Conservation (phyloP, 2,113 vertebrate genomes). For the Platysternon megacephalum region DNA sequence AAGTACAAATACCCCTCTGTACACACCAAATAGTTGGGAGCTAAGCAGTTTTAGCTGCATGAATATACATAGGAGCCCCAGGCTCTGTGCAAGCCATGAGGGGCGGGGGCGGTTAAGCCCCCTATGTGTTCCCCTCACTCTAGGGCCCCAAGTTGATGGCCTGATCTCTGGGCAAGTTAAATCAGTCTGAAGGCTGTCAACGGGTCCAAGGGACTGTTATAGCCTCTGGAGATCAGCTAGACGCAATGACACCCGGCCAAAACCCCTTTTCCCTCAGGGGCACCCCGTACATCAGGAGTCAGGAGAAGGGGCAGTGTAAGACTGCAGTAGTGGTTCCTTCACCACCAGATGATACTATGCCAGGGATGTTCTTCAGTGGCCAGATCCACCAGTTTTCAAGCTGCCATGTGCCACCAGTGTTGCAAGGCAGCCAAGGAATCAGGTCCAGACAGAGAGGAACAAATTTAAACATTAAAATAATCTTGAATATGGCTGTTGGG, state of each 20-base stretch:
- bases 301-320: background rate
- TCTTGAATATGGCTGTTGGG: background rate
- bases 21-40: background rate
- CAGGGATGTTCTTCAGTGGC: background rate
- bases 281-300: background rate
- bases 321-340: background rate
- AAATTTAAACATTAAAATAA: background rate
- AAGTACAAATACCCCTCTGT: background rate
- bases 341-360: background rate
- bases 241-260: background rate
- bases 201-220: background rate
- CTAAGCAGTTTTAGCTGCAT: background rate
- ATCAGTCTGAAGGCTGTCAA: background rate
- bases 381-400: background rate
- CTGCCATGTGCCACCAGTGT: no score
- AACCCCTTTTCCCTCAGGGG: background rate
- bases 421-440: background rate
- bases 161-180: background rate
- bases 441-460: background rate
- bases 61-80: background rate
- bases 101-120: background rate
- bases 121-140: background rate
- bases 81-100: background rate
- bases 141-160: background rate
- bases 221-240: background rate